Evolutionary conservation across 2,113 vertebrate species (phyloP), one percentile per base, ranked within the genome.

Genomic region (Brachirus orientalis): DNA sequence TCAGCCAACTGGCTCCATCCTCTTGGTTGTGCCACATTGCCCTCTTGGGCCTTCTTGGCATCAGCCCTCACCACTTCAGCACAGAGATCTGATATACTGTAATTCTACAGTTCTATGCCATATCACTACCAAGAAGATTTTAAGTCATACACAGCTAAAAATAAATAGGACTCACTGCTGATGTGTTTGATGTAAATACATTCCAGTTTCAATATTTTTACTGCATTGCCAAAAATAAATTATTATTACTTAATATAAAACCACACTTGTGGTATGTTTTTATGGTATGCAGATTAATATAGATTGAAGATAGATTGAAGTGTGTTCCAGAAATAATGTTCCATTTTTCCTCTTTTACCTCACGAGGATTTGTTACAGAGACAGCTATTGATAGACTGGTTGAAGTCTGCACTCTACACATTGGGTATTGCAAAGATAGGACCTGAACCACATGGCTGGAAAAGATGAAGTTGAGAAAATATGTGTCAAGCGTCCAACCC

Each of bases 1-100:
- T 81, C n/a, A n/a, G n/a, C 79, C 83, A 75, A 88, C 86, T 78
- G 82, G 73, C 85, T 87, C 77, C 69, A 74, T 84, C 81, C 81
- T 80, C 78, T 76, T 62, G 88, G 82, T 75, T 75, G 69, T 85
- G 80, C 86, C 83, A 77, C 77, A 64, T 86, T 89, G 78, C 88
- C 82, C 85, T 77, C 68, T 60, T 80, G 83, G 80, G 74, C 78
- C 71, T 38, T 59, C 75, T 83, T 85, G 85, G 83, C 83, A 79
- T 7, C 43, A 55, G 20, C 69, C 70, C 60, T 1, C 9, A 10
- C 1, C 36, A 37, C 68, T 52, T 48, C 59, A 40, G n/a, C 58
- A 52, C 65, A 14, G 53, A 76, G 53, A 62, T 69, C 66, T 66
- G 64, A 72, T 62, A 44, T 66, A 28, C 28, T 4, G 28, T 28